Percentiles rank a stretch among this genome's conserved stretches.
Evolutionary conservation across 2,113 vertebrate genomes (phyloP).

Genomic region (Sapayoa aenigma): DNA sequence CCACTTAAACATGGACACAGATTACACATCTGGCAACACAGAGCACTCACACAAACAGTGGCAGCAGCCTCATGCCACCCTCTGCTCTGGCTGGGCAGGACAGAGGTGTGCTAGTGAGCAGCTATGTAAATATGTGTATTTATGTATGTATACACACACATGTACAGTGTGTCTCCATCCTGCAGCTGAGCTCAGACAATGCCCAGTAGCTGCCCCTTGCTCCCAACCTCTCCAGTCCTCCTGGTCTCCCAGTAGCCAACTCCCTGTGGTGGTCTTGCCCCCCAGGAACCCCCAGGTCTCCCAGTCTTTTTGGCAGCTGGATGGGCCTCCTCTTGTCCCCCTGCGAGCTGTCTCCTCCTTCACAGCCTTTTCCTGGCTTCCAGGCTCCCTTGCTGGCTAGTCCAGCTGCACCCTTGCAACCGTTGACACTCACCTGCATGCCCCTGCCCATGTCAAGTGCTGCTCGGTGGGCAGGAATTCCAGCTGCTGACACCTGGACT

Average conservation of each 20-base stretch:
- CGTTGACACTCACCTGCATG: accelerated
- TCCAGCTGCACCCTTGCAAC: neutral
- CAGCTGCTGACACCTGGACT: no score
- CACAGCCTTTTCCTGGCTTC: neutral
- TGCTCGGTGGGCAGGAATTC: neutral
- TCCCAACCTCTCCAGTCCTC: neutral
- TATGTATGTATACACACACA: neutral
- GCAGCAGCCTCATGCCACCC: neutral
- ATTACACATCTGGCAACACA: neutral
- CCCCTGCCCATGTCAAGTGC: neutral
- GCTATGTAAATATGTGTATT: accelerated
- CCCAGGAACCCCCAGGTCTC: no score
- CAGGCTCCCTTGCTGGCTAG: neutral
- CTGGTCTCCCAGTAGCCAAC: neutral
- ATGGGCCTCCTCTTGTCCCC: no score
- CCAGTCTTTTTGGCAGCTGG: neutral
- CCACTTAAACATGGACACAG: neutral
- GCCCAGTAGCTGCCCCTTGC: neutral
- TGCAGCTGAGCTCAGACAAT: neutral
- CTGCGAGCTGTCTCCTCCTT: neutral
- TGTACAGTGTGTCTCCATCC: neutral
- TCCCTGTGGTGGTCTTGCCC: neutral
- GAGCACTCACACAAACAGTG: neutral
- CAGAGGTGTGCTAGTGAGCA: neutral
- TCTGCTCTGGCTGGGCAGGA: neutral